phyloP scores from a whole-genome alignment of 2,113 vertebrate genomes.

The Callipepla squamata region DNA sequence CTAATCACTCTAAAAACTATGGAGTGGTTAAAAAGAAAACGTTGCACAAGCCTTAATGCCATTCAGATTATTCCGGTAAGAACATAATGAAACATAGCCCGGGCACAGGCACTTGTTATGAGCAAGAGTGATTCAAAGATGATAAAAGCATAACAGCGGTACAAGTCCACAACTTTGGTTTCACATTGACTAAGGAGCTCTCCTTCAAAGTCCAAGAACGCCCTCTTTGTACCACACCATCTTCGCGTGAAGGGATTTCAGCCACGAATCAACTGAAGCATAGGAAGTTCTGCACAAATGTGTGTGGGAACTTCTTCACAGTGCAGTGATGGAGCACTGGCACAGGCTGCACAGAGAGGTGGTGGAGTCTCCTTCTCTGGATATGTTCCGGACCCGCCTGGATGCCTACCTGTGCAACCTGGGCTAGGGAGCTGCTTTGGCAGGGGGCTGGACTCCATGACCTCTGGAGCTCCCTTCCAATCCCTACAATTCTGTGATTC shows the following conservation, averaged over 20 bases:
- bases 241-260: not conserved
- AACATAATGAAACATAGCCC: not conserved
- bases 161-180: not conserved
- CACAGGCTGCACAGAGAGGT: too few species aligned
- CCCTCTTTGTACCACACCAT: not conserved
- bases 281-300: too few species aligned
- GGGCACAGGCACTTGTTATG: not conserved
- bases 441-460: too few species aligned
- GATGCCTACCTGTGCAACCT: too few species aligned
- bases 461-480: too few species aligned
- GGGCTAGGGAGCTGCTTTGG: too few species aligned
- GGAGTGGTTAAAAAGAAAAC: not conserved
- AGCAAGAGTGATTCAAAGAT: not conserved
- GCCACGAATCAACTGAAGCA: not conserved
- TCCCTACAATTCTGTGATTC: too few species aligned
- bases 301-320: too few species aligned
- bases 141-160: not conserved
- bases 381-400: too few species aligned
- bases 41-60: not conserved
- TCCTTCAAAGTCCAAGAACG: not conserved
- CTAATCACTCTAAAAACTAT: not conserved
- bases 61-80: not conserved
- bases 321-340: too few species aligned
- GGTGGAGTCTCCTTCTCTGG: too few species aligned
- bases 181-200: accelerated